Conservation (phyloP, 30 jellyfish, hydroid and myxozoan species). For the Pseudorhiza aurosa region DNA sequence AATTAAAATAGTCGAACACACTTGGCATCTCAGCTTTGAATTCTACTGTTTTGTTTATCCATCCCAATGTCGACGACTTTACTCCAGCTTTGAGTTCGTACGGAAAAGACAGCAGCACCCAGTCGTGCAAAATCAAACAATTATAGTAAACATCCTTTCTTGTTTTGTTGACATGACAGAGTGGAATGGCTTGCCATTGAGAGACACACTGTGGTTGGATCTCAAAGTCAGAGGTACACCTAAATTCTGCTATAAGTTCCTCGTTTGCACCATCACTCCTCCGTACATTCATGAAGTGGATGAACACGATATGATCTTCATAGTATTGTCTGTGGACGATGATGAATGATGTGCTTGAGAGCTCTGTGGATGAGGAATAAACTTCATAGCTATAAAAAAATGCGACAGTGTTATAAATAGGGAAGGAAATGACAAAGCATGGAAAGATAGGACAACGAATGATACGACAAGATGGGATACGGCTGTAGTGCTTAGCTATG, state of each 20-base stretch:
- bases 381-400: too few species aligned
- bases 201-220: slow-evolving; percentile 5
- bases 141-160: not conserved
- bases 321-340: slow-evolving; percentile 37
- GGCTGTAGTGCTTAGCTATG: too few species aligned
- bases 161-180: slow-evolving; percentile 3
- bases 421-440: too few species aligned
- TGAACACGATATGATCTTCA: slow-evolving; percentile 28
- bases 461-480: too few species aligned
- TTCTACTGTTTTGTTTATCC: slow-evolving; percentile 8
- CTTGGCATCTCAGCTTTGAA: slow-evolving; percentile 16
- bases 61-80: slow-evolving; percentile 7
- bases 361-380: too few species aligned
- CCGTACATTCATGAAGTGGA: slow-evolving; percentile 12
- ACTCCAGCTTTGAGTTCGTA: slow-evolving; percentile 20
- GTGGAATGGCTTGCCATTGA: slow-evolving; percentile 31
- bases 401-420: too few species aligned
- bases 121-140: not conserved
- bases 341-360: slow-evolving; percentile 4
- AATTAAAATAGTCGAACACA: not conserved
- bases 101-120: slow-evolving; percentile 1
- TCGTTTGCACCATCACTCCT: not conserved
- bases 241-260: not conserved
- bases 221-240: not conserved
- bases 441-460: too few species aligned